Conservation (phyloP, 2,113 vertebrate genomes). For the Sander vitreus region DNA sequence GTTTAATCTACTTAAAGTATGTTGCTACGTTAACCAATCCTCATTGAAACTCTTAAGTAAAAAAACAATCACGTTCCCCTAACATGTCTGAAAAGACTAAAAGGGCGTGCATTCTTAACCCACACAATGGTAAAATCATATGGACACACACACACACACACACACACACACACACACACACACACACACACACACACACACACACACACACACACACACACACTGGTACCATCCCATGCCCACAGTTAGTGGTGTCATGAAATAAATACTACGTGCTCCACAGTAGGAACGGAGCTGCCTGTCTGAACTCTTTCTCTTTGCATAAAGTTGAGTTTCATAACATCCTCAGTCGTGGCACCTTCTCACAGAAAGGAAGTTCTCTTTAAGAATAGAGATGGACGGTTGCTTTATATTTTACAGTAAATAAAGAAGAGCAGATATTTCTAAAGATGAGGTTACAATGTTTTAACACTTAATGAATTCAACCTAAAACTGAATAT, state of each 20-base stretch:
- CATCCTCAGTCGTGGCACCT: conserved; percentile 64
- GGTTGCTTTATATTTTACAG: neutral
- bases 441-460: neutral
- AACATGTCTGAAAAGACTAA: conserved; percentile 12
- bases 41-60: neutral
- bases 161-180: conserved; percentile 11
- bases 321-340: conserved; percentile 64
- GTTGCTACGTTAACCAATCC: neutral
- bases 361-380: conserved; percentile 30
- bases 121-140: conserved; percentile 44
- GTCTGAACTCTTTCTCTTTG: conserved; percentile 52
- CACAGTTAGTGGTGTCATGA: conserved; percentile 73
- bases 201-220: conserved; percentile 12
- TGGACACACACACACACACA: neutral
- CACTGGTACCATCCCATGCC: conserved; percentile 50
- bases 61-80: conserved; percentile 28
- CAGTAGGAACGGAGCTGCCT: conserved; percentile 54
- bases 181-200: conserved; percentile 19
- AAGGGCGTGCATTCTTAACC: conserved; percentile 23
- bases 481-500: neutral
- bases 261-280: conserved; percentile 62
- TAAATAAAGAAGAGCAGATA: neutral
- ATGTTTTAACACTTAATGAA: neutral
- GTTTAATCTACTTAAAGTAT: neutral
- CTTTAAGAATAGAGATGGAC: conserved; percentile 49